Conservation (phyloP, 1,140 invertebrate species). For the Pentalonia nigronervosa region DNA sequence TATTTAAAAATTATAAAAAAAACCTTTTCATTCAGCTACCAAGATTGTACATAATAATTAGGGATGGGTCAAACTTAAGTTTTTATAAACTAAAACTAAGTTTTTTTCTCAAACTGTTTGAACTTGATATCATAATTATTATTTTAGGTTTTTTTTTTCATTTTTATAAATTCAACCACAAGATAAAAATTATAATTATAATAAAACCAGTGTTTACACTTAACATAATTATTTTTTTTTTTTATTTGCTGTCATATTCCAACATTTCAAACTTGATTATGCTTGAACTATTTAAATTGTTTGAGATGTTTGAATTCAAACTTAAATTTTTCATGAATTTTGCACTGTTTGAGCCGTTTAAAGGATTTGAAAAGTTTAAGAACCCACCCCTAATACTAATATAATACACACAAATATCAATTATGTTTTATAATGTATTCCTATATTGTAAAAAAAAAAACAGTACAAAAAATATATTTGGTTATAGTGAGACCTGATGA, state of each 20-base stretch:
- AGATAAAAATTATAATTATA: neutral
- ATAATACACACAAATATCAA: neutral
- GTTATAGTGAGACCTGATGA: slow-evolving; percentile 57
- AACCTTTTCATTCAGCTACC: neutral
- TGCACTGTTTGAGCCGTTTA: no score
- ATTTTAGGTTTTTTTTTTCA: no score
- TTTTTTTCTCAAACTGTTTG: neutral
- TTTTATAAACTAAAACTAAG: neutral
- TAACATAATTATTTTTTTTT: neutral
- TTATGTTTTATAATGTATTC: neutral
- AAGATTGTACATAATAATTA: neutral
- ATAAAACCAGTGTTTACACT: neutral
- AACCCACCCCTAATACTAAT: neutral
- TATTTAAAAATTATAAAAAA: neutral
- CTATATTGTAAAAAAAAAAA: neutral
- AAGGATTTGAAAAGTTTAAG: no score
- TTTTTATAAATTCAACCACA: neutral
- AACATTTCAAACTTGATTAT: neutral
- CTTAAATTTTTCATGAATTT: neutral
- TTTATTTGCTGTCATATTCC: no score
- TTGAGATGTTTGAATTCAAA: neutral
- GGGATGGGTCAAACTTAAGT: neutral
- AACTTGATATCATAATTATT: neutral
- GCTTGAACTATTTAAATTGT: neutral
- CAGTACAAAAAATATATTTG: neutral